Base-by-base conservation (phyloP, 2,888 invertebrate genomes). In the Aleiodes alternator region DNA sequence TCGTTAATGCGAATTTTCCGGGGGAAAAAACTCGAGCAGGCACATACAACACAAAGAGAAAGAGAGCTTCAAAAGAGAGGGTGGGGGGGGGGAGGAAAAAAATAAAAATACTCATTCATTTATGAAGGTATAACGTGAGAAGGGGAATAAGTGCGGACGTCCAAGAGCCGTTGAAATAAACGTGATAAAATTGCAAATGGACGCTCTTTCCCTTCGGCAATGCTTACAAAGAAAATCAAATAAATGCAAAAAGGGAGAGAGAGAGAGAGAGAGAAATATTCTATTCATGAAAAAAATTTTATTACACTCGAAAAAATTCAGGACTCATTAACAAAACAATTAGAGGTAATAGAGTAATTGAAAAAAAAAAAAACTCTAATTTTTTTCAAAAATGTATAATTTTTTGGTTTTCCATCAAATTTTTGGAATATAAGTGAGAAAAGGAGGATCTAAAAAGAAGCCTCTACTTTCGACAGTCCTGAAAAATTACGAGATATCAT, bases 101-200 rank as follows among this genome's bases (percentile, higher is more conserved):
- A 57, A 16, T 57, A 6, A 34, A 59, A 59, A 59, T 59, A 59
- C 38, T n/a, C n/a, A 31, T 59, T 14, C 29, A 29, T 59, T 34
- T 59, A 34, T 59, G 29, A 38, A 31, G 14, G 59, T 48, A 64
- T 64, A 57, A 66, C 48, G 43, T 66, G 50, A 16, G 23, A 48
- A 5, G 29, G 43, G 43, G 16, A 14, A 48, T 43, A 64, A n/a
- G 64, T 64, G 64, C 48, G 64, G 48, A 64, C 64, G 48, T 23
- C 14, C 43, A 43, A 48, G 48, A 64, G 43, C 48, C 48, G 64
- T 64, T 64, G 48, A 23, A 48, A 43, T 64, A 43, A 64, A 64
- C 64, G 64, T 64, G 64, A 64, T 64, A 64, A 64, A 64, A 64
- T 64, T 64, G 64, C 64, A 64, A 64, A 64, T 64, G 64, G 48